phyloP scores from a whole-genome alignment of 2,888 invertebrate species.

The Mythimna loreyi region DNA sequence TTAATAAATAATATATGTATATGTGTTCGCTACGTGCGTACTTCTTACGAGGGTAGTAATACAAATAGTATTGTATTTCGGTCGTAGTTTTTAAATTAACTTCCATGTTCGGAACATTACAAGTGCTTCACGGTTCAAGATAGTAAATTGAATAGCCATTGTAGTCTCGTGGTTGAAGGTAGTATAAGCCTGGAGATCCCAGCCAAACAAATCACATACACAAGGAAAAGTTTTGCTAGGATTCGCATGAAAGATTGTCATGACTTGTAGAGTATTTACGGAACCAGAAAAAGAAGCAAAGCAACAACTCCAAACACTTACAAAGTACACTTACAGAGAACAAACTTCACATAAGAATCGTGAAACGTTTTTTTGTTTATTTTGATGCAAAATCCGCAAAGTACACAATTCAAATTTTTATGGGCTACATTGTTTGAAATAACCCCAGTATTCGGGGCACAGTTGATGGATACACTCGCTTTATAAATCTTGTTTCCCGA shows the following conservation, averaged over 20 bases:
- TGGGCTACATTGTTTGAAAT: conserved; percentile 47
- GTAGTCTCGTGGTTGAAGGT: conserved; percentile 47
- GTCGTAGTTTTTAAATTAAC: background rate
- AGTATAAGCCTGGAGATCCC: conserved; percentile 26
- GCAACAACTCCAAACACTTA: background rate
- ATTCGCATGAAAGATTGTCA: conserved; percentile 2
- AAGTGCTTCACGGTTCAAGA: conserved; percentile 25
- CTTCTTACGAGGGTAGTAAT: background rate
- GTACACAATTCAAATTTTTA: conserved; percentile 44
- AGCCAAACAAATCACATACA: conserved; percentile 25
- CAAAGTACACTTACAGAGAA: conserved; percentile 23
- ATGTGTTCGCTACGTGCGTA: background rate
- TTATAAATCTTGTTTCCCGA: conserved; percentile 70
- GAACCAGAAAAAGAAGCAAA: conserved; percentile 6
- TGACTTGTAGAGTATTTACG: conserved; percentile 3
- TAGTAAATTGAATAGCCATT: conserved; percentile 50
- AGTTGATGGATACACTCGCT: conserved; percentile 65
- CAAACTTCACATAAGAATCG: conserved; percentile 20
- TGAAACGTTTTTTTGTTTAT: conserved; percentile 33
- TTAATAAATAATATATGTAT: conserved; percentile 7
- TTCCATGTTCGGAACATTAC: conserved; percentile 9
- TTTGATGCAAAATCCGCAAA: conserved; percentile 11
- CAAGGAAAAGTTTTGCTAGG: conserved; percentile 13
- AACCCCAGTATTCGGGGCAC: conserved; percentile 40
- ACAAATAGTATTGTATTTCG: background rate